A percentile compares a stretch with the other conserved stretches of the same genome.
These are phyloP conservation scores for Philereme vetulata DNA, from an alignment of 2,888 invertebrate species.

Conservation along the genomic window DNA sequence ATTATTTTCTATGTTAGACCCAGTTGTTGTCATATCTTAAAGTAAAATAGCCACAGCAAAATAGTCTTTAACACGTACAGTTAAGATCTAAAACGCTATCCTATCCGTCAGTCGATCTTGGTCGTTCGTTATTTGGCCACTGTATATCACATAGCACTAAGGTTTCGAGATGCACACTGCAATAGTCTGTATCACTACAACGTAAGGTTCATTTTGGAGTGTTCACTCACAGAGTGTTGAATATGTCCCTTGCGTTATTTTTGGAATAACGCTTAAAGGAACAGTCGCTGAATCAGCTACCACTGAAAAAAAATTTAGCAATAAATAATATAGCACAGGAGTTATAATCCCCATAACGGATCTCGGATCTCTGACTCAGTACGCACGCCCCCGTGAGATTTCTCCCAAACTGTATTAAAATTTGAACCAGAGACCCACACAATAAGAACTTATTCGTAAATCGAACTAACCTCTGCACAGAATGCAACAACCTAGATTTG, in stretches of 20 bases:
- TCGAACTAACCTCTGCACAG: too few relatives aligned
- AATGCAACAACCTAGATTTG: too few relatives aligned
- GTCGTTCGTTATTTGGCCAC: slow-evolving; percentile 43
- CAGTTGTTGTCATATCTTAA: too few relatives aligned
- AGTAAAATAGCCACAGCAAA: slow-evolving; percentile 9
- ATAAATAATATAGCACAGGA: too few relatives aligned
- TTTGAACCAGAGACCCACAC: too few relatives aligned
- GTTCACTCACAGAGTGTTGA: slow-evolving; percentile 68
- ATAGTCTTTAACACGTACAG: slow-evolving; percentile 10
- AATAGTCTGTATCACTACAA: slow-evolving; percentile 55
- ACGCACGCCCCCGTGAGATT: too few relatives aligned
- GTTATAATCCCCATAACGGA: too few relatives aligned
- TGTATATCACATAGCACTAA: slow-evolving; percentile 53
- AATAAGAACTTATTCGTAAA: too few relatives aligned
- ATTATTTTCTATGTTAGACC: too few relatives aligned
- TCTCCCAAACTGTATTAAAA: too few relatives aligned
- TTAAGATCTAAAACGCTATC: slow-evolving; percentile 30
- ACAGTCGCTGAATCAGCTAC: slow-evolving; percentile 83
- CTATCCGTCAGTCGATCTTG: slow-evolving; percentile 48
- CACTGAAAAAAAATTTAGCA: slow-evolving; percentile 59
- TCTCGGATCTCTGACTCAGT: too few relatives aligned
- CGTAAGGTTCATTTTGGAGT: slow-evolving; percentile 35
- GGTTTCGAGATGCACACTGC: slow-evolving; percentile 29
- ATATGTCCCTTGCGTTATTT: slow-evolving; percentile 78
- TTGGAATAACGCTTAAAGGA: slow-evolving; percentile 79